Percentiles rank a stretch among this genome's conserved stretches.
Conservation (phyloP, 2,797 vertebrate genomes). For the Pyrocephalus nanus region DNA sequence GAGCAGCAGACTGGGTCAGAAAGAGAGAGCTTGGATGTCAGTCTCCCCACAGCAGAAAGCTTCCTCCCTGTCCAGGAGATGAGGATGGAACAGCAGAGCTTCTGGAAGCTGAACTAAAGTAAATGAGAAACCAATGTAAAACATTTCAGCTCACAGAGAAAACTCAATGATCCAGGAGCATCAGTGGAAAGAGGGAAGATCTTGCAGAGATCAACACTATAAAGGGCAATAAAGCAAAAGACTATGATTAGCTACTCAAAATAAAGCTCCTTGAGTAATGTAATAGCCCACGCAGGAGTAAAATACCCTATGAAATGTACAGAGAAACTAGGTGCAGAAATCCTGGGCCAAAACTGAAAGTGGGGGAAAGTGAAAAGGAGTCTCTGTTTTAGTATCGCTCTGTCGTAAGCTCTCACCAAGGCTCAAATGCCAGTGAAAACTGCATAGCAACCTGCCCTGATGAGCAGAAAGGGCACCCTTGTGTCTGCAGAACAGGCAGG, state of each 20-base stretch:
- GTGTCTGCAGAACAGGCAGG: background rate
- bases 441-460: fast-evolving
- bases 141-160: background rate
- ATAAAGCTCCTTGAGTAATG: background rate
- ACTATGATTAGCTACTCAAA: background rate
- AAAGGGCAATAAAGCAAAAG: background rate
- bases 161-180: background rate
- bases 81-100: background rate
- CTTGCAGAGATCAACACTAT: background rate
- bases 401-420: background rate
- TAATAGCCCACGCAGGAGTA: background rate
- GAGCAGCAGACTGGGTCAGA: background rate
- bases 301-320: background rate
- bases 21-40: background rate
- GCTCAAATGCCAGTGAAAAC: background rate
- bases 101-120: background rate
- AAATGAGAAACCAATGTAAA: background rate
- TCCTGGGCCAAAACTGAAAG: background rate
- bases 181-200: background rate
- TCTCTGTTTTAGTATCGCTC: background rate
- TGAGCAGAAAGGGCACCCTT: background rate
- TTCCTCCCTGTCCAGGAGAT: background rate
- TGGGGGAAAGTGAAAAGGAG: background rate
- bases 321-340: background rate
- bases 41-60: background rate